Percentiles rank a stretch among this genome's conserved stretches.
Conservation (phyloP, 2,797 vertebrate species). For the Mus spretus region DNA sequence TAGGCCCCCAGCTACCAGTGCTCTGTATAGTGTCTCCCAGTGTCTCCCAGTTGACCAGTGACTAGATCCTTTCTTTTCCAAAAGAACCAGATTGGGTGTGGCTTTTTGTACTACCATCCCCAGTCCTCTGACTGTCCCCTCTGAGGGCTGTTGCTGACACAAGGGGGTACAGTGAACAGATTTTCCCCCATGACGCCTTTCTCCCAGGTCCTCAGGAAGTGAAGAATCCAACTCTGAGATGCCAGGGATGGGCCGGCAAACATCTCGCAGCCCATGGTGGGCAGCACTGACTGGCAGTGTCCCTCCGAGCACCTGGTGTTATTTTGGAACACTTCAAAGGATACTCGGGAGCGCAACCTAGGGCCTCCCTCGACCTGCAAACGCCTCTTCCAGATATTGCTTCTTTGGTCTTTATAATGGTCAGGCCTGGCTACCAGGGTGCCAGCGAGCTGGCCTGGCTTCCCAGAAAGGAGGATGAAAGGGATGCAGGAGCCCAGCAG, state of each 20-base stretch:
- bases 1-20: background rate
- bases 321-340: slow-evolving; percentile 72
- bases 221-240: background rate
- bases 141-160: background rate
- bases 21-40: background rate
- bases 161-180: background rate
- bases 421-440: slow-evolving; percentile 54
- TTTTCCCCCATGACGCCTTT: background rate
- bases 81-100: background rate
- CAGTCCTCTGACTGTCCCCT: background rate
- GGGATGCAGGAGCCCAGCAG: slow-evolving; percentile 74
- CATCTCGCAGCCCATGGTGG: slow-evolving; percentile 1
- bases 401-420: slow-evolving; percentile 79
- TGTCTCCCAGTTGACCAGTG: background rate
- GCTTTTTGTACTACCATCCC: background rate
- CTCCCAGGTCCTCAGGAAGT: background rate
- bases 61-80: background rate
- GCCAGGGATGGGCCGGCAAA: slow-evolving; percentile 20
- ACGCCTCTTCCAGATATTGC: slow-evolving; percentile 62
- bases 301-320: slow-evolving; percentile 68
- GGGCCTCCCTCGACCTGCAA: slow-evolving; percentile 55
- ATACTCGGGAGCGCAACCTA: background rate
- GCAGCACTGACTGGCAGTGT: slow-evolving; percentile 46
- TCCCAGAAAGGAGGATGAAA: slow-evolving; percentile 79
- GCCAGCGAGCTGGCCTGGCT: slow-evolving; percentile 67